phyloP scores from a whole-genome alignment of 1,140 invertebrate species.

The Pseudomyrmex pallidus region DNA sequence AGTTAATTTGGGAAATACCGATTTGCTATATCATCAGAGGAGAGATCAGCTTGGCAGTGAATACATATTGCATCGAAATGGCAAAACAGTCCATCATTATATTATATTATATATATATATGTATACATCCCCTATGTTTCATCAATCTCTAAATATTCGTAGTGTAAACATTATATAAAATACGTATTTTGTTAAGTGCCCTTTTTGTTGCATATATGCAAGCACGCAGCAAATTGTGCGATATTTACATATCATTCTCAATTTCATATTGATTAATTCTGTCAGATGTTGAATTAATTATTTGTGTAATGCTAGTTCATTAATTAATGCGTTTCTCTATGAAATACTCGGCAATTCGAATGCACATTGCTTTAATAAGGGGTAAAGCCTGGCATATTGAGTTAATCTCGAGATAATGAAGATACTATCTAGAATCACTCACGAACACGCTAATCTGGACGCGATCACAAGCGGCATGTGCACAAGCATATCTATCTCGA shows the following conservation, averaged over 20 bases:
- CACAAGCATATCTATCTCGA: neutral
- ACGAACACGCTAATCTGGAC: constrained; percentile 24
- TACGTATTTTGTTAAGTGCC: neutral
- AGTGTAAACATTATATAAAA: neutral
- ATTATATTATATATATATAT: too few species aligned
- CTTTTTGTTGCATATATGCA: too few species aligned
- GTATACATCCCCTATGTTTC: neutral
- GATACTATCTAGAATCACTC: constrained; percentile 51
- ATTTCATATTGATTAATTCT: constrained; percentile 10
- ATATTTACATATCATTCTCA: too few species aligned
- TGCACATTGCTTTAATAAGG: constrained; percentile 33
- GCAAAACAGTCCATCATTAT: neutral
- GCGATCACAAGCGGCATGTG: constrained; percentile 23
- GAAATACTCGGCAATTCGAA: constrained; percentile 17
- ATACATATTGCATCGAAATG: constrained; percentile 15
- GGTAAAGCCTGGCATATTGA: constrained; percentile 30
- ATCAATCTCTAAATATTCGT: neutral
- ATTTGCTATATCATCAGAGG: constrained; percentile 37
- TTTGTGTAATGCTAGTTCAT: constrained; percentile 37
- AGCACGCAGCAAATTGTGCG: too few species aligned
- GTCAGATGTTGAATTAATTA: constrained; percentile 35
- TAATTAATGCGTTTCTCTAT: constrained; percentile 28
- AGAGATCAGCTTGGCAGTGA: constrained; percentile 15
- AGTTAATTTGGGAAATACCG: constrained; percentile 50
- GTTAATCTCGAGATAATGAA: constrained; percentile 61